Evolutionary conservation across 1,140 invertebrate genomes (phyloP), one percentile per base, ranked within the genome.

Genomic region (Aphelinus atriplicis): DNA sequence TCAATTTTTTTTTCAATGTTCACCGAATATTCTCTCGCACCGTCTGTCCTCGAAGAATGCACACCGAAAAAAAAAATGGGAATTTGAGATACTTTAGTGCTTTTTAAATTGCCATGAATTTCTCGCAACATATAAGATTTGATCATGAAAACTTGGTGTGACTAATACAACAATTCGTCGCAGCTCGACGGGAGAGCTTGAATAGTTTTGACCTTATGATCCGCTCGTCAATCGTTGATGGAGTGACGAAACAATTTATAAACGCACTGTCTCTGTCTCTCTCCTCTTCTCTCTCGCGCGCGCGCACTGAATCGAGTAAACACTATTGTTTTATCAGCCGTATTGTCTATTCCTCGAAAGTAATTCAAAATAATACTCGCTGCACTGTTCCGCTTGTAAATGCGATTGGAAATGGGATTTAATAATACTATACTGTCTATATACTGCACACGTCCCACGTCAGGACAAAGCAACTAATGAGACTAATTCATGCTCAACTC

Each of bases 151-250:
- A 84, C 81, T 86, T 81, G 81, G 81, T 82, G 79, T 85, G 84
- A 85, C 84, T 85, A 84, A 87, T 84, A 83, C 81, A 84, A 86
- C 81, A 84, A 86, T 86, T 87, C 83, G 83, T 85, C 80, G 80
- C 80, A 82, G 58, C n/a, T 26, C 2, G n/a, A 43, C 5, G 58
- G 42, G 42, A 43, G 4, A 3, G 26, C 85, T 87, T 86, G 85
- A 87, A 86, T 83, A 86, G 83, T 86, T 85, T 83, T 85, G 85
- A 86, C 82, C 86, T 84, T 71, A 62, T 47, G 60, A 71, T 71
- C 70, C n/a, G 83, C 80, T 82, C 82, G 79, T 80, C 79, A 79
- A 75, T 77, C 70, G 47, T 67, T 58, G 55, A 75, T 65, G 45
- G 80, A 82, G 78, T 82, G 80, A 84, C 81, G 80, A 79, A 82